A percentile compares a stretch with the other conserved stretches of the same genome.
These are phyloP conservation scores for Lucifuga dentata DNA, from an alignment of 2,113 vertebrate genomes.

Conservation along the genomic window DNA sequence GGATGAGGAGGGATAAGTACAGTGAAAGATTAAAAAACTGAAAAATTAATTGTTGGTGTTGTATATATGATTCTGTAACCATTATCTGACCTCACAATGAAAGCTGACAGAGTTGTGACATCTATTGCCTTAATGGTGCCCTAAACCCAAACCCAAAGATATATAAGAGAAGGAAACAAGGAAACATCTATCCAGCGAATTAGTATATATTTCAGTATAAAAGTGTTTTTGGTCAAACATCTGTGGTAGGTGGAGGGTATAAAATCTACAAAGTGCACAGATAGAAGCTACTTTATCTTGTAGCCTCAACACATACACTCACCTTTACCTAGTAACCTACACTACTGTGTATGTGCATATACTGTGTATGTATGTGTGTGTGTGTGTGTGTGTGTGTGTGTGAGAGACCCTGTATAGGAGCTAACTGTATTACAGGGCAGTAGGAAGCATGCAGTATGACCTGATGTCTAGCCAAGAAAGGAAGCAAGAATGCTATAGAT, in stretches of 20 bases:
- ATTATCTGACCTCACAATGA: slow-evolving; percentile 62
- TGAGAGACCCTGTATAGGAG: slow-evolving; percentile 77
- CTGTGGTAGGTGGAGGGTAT: slow-evolving; percentile 77
- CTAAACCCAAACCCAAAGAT: slow-evolving; percentile 57
- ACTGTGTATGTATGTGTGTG: slow-evolving; percentile 14
- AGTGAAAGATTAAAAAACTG: slow-evolving; percentile 23
- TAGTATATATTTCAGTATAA: slow-evolving; percentile 73
- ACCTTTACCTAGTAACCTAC: slow-evolving; percentile 68
- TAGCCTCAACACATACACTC: slow-evolving; percentile 69
- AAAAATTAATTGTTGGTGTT: slow-evolving; percentile 44
- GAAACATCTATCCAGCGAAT: slow-evolving; percentile 71
- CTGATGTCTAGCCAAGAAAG: slow-evolving; percentile 81
- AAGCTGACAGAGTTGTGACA: slow-evolving; percentile 35
- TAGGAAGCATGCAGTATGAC: slow-evolving; percentile 83
- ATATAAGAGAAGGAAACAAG: slow-evolving; percentile 59
- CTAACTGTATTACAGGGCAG: slow-evolving; percentile 75
- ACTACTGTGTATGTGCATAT: slow-evolving; percentile 66
- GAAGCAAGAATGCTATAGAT: slow-evolving; percentile 75
- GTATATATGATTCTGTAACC: slow-evolving; percentile 50
- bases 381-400: slow-evolving; percentile 54
- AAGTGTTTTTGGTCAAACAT: slow-evolving; percentile 81
- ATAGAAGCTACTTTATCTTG: slow-evolving; percentile 61
- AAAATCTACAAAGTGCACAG: slow-evolving; percentile 84
- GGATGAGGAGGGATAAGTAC: slow-evolving; percentile 23
- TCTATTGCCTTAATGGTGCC: slow-evolving; percentile 30